Conservation (phyloP, 2,797 vertebrate species). For the Astyanax mexicanus region DNA sequence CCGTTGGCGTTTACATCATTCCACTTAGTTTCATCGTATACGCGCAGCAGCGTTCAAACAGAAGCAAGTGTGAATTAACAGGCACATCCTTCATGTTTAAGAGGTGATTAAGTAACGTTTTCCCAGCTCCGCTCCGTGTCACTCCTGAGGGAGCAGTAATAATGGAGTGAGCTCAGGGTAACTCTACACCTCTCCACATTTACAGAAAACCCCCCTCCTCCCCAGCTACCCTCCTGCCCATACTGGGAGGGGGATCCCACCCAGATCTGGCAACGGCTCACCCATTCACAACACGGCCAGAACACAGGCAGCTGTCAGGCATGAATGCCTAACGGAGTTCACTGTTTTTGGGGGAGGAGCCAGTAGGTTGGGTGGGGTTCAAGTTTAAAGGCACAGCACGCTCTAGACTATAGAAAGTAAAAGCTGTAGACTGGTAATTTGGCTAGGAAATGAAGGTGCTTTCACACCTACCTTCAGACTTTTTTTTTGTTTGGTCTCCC, state of each 20-base stretch:
- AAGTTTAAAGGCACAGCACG: constrained; percentile 71
- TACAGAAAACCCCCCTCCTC: constrained; percentile 25
- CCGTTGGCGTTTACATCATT: background rate
- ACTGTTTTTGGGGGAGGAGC: constrained; percentile 50
- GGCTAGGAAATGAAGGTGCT: too few relatives aligned
- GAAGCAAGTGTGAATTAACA: constrained; percentile 43
- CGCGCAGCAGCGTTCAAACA: constrained; percentile 1
- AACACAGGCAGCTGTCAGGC: constrained; percentile 79
- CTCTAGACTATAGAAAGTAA: constrained; percentile 1
- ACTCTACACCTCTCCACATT: constrained; percentile 45
- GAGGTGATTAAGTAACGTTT: constrained; percentile 55
- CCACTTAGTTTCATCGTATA: background rate
- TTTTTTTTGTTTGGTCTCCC: too few relatives aligned
- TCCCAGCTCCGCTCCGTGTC: constrained; percentile 66
- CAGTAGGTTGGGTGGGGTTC: constrained; percentile 56
- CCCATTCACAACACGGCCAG: constrained; percentile 68
- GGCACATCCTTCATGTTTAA: constrained; percentile 47
- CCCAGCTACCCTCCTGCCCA: background rate
- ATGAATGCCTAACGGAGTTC: constrained; percentile 67
- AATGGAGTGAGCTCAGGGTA: constrained; percentile 56
- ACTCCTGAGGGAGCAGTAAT: constrained; percentile 61
- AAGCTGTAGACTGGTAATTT: too few relatives aligned
- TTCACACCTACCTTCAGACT: too few relatives aligned
- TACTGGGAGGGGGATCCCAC: constrained; percentile 43
- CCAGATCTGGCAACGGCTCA: constrained; percentile 56